phyloP scores from a whole-genome alignment of 1,140 invertebrate genomes.

The Glossosoma conforme region DNA sequence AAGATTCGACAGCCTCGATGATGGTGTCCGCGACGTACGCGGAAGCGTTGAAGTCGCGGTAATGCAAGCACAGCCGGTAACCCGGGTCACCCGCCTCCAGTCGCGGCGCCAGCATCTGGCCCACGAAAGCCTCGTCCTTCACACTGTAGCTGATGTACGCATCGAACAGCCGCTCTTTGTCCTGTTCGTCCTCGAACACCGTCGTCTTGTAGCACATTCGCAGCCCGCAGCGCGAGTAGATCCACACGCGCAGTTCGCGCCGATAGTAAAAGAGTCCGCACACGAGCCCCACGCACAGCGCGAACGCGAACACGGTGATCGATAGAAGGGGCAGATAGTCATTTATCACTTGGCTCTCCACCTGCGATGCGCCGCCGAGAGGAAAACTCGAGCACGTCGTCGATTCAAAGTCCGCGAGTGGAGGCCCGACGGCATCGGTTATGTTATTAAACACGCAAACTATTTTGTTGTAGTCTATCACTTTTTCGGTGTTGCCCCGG shows the following conservation, averaged over 20 bases:
- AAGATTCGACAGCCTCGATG: slow-evolving; percentile 84
- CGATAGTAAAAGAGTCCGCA: slow-evolving; percentile 76
- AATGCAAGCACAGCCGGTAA: slow-evolving; percentile 80
- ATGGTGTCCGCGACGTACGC: slow-evolving; percentile 84
- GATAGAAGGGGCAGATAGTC: slow-evolving; percentile 73
- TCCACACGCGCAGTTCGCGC: slow-evolving; percentile 78
- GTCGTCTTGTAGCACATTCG: slow-evolving; percentile 77
- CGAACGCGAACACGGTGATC: slow-evolving; percentile 66
- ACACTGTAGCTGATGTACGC: slow-evolving; percentile 88
- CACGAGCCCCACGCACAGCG: slow-evolving; percentile 65
- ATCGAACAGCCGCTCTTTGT: slow-evolving; percentile 81
- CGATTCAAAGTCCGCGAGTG: slow-evolving; percentile 62
- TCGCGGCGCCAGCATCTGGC: slow-evolving; percentile 75
- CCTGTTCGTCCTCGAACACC: slow-evolving; percentile 67
- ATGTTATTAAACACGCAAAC: slow-evolving; percentile 64
- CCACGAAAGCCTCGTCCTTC: slow-evolving; percentile 84
- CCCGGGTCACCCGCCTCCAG: slow-evolving; percentile 70
- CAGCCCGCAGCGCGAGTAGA: slow-evolving; percentile 79
- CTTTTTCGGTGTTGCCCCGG: slow-evolving; percentile 64
- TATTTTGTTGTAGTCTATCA: slow-evolving; percentile 63
- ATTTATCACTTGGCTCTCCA: slow-evolving; percentile 71
- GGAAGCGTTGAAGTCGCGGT: slow-evolving; percentile 75
- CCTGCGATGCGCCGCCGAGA: slow-evolving; percentile 61
- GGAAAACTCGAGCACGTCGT: slow-evolving; percentile 62
- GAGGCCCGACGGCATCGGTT: slow-evolving; percentile 56